Percentiles rank a stretch among this genome's conserved stretches.
phyloP scores from a whole-genome alignment of 2,888 invertebrate genomes.

The Drosophila hamatofila region DNA sequence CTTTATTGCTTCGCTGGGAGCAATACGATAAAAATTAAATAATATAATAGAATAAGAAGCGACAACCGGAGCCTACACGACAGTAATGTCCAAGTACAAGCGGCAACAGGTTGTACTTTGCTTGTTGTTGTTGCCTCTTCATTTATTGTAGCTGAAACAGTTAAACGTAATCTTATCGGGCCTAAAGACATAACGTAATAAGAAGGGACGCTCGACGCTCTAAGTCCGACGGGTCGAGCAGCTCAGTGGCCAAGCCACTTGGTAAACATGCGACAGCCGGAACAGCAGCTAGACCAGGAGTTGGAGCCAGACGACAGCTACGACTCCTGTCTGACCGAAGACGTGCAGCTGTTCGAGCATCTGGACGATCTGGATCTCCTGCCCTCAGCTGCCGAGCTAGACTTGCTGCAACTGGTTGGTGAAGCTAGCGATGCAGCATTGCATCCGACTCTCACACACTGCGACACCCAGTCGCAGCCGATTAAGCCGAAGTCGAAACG shows the following conservation, averaged over 20 bases:
- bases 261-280: constrained; percentile 31
- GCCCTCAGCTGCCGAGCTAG: constrained; percentile 9
- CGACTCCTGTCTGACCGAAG: constrained; percentile 48
- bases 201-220: constrained; percentile 13
- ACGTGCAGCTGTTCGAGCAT: constrained; percentile 60
- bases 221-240: constrained; percentile 5
- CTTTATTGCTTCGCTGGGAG: constrained; percentile 32
- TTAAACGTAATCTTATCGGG: constrained; percentile 50
- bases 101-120: constrained; percentile 10
- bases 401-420: constrained; percentile 35
- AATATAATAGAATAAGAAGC: constrained; percentile 8
- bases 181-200: constrained; percentile 23
- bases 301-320: constrained; percentile 34
- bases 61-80: not conserved
- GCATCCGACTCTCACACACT: not conserved
- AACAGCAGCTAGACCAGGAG: not conserved
- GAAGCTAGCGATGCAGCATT: constrained; percentile 1
- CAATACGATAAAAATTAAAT: constrained; percentile 36
- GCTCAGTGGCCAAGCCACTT: constrained; percentile 12
- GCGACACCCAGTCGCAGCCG: not conserved
- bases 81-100: constrained; percentile 8
- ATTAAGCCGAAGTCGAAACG: not conserved
- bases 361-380: constrained; percentile 31
- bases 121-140: not conserved
- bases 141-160: constrained; percentile 23